A percentile compares a stretch with the other conserved stretches of the same genome.
Conservation (phyloP, 1,140 invertebrate species). For the Temnothorax curvispinosus region DNA sequence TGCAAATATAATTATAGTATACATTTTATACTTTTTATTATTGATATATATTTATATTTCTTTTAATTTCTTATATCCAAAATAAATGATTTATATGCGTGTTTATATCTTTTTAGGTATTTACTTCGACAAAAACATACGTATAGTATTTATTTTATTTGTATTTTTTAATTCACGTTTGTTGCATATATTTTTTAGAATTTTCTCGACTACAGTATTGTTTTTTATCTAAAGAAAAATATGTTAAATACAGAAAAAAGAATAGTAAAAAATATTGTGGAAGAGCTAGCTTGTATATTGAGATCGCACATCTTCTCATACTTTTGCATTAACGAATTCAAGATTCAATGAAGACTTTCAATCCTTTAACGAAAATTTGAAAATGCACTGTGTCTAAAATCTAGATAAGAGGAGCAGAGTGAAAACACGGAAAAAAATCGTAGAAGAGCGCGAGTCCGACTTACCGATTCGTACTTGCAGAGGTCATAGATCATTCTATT, state of each 20-base stretch:
- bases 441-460: slow-evolving; percentile 44
- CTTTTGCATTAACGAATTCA: neutral
- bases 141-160: neutral
- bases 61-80: neutral
- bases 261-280: neutral
- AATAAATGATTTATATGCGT: neutral
- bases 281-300: neutral
- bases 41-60: neutral
- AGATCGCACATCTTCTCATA: neutral
- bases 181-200: neutral
- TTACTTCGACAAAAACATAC: neutral
- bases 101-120: neutral
- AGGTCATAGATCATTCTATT: slow-evolving; percentile 80
- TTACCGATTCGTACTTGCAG: slow-evolving; percentile 50
- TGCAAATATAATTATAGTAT: neutral
- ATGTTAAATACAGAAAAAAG: neutral
- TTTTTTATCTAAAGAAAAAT: neutral
- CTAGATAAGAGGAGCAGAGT: neutral
- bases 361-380: neutral
- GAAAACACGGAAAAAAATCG: neutral
- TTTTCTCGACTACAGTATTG: neutral
- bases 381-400: neutral
- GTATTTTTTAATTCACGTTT: neutral
- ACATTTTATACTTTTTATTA: neutral
- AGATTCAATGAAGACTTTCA: neutral